These are phyloP conservation scores for Hirtodrosophila alboralis DNA, from an alignment of 2,888 invertebrate genomes.

Conservation along the genomic window DNA sequence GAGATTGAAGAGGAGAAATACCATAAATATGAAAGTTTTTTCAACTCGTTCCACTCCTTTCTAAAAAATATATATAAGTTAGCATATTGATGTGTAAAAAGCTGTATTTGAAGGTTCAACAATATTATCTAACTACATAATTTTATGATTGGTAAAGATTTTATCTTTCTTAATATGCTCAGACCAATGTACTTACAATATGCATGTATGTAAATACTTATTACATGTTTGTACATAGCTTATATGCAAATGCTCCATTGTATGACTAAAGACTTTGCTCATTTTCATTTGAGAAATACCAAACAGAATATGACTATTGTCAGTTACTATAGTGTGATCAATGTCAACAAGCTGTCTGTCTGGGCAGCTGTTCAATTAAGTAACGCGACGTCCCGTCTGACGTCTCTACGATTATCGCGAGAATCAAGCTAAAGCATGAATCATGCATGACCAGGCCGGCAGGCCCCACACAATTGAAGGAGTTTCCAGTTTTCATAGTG, in stretches of 20 bases:
- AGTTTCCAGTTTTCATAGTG: conserved; percentile 34
- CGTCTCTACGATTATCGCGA: not conserved
- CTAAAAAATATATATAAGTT: too few relatives aligned
- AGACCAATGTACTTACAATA: too few relatives aligned
- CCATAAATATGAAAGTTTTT: too few relatives aligned
- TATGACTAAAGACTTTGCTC: conserved; percentile 31
- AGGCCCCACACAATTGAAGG: conserved; percentile 33
- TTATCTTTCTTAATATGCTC: not conserved
- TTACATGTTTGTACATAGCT: not conserved
- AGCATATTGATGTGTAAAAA: too few relatives aligned
- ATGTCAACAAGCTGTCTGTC: conserved; percentile 5
- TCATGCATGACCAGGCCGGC: conserved; percentile 31
- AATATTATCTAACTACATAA: too few relatives aligned
- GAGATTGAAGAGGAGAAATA: too few relatives aligned
- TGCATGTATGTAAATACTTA: too few relatives aligned
- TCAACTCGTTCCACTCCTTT: too few relatives aligned
- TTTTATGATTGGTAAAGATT: not conserved
- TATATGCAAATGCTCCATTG: conserved; percentile 34
- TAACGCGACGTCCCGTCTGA: conserved; percentile 40
- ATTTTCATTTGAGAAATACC: conserved; percentile 12
- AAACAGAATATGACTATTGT: conserved; percentile 16
- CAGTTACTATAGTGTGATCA: conserved; percentile 11
- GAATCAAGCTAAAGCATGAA: conserved; percentile 48
- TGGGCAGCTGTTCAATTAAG: conserved; percentile 51
- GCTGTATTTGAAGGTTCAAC: too few relatives aligned